Base-by-base conservation (phyloP, 2,797 vertebrate genomes). In the Erpetoichthys calabaricus region DNA sequence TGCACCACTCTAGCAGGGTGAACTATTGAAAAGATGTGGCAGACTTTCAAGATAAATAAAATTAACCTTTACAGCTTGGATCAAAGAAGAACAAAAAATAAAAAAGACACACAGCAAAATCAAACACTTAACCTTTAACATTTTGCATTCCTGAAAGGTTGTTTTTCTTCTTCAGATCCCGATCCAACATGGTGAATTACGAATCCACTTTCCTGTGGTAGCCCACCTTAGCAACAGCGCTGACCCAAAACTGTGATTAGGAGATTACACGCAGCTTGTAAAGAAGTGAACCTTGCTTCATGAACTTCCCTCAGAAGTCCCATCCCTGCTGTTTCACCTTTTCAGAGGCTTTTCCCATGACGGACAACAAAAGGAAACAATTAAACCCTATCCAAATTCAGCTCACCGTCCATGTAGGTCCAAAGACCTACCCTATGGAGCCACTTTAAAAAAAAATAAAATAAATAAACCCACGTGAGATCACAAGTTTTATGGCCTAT, bases 241-340 rank as follows among this genome's bases (percentile, higher is more conserved):
- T 55, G 72, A 65, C 67, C 49, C 42, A 45, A 7, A 49, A 49
- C 47, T n/a, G n/a, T 60, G 78, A 79, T 84, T 73, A 80, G 73
- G 67, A 82, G 77, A 84, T 81, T 79, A 82, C 79, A 81, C 64
- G 69, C 70, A 72, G 68, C 68, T 70, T 64, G 74, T 70, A 77
- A 76, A 78, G 66, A 63, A 58, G 59, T 57, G 61, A 59, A 64
- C 66, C 71, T 64, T 65, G 68, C 70, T 59, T 72, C 70, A 41
- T 54, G 68, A 63, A 65, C 63, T 64, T 69, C 65, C 64, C 55
- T 25, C 49, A 56, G 59, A 61, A 51, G 44, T 64, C 57, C 57
- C 66, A 57, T 66, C 73, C 75, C 77, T 64, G 74, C 71, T 67
- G 75, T 63, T 76, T 68, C 68, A 73, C 67, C 73, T 79, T 77